These are phyloP conservation scores for Ispidina picta DNA, from an alignment of 2,797 vertebrate species.

Conservation along the genomic window DNA sequence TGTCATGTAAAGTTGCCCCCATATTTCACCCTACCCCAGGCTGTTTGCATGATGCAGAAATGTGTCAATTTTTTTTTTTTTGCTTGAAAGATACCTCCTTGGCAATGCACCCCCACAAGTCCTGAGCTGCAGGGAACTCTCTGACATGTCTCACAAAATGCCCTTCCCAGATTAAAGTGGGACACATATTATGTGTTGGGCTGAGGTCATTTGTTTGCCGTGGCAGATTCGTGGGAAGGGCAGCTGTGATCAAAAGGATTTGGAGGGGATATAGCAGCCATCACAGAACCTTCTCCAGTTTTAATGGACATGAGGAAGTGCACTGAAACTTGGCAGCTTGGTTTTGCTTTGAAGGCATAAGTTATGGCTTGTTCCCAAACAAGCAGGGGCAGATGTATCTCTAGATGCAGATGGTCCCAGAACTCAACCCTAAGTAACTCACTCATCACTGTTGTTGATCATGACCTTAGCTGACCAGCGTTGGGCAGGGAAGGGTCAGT, in stretches of 20 bases:
- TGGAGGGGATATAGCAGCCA: neutral
- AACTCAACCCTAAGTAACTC: neutral
- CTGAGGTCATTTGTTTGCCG: neutral
- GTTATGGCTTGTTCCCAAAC: neutral
- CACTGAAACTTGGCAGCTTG: neutral
- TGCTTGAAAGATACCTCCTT: neutral
- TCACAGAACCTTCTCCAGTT: neutral
- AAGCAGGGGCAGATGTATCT: neutral
- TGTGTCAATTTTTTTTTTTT: rapidly evolving
- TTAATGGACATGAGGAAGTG: neutral
- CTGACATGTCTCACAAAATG: neutral
- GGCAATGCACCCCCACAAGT: neutral
- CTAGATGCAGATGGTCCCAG: neutral
- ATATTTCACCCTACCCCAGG: neutral
- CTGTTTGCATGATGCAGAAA: neutral
- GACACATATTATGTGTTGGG: neutral
- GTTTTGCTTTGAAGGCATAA: neutral
- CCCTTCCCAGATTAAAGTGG: rapidly evolving
- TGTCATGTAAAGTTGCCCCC: neutral
- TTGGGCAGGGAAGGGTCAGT: neutral
- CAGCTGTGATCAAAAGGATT: neutral
- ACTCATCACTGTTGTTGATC: neutral
- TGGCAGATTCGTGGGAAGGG: neutral
- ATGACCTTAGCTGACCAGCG: rapidly evolving
- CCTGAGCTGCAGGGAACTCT: neutral